A percentile compares a stretch with the other conserved stretches of the same genome.
Conservation (phyloP, 2,888 invertebrate genomes). For the Amphipyra tragopoginis region DNA sequence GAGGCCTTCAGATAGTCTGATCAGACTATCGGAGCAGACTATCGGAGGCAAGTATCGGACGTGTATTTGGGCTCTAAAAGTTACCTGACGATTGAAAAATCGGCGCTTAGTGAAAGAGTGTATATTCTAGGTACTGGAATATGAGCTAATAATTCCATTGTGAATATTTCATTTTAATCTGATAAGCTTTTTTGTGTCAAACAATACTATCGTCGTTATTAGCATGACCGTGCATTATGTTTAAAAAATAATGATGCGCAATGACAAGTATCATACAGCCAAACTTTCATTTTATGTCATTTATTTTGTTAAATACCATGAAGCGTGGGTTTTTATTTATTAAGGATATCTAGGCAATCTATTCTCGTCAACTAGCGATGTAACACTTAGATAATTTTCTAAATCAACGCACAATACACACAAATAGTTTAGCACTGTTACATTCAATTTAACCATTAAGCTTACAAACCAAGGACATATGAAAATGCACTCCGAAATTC, state of each 20-base stretch:
- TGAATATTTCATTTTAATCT: slow-evolving; percentile 2
- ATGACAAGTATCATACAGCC: slow-evolving; percentile 15
- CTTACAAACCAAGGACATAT: slow-evolving; percentile 57
- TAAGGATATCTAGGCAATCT: slow-evolving; percentile 40
- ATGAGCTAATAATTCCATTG: slow-evolving; percentile 18
- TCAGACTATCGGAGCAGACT: no score
- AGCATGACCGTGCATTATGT: slow-evolving; percentile 34
- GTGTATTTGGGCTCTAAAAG: no score
- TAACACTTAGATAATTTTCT: slow-evolving; percentile 55
- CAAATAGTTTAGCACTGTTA: slow-evolving; percentile 51
- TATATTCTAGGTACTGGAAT: no score
- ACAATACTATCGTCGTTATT: slow-evolving; percentile 20
- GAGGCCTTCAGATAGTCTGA: no score
- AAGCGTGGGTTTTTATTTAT: slow-evolving; percentile 28
- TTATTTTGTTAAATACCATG: slow-evolving; percentile 9
- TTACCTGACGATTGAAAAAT: no score
- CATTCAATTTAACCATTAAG: slow-evolving; percentile 51
- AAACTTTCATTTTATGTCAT: slow-evolving; percentile 38
- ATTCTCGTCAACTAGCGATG: slow-evolving; percentile 48
- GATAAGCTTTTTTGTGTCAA: slow-evolving; percentile 20
- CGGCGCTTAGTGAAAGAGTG: no score
- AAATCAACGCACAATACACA: slow-evolving; percentile 46
- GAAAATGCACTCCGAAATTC: slow-evolving; percentile 64
- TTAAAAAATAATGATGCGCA: slow-evolving; percentile 1
- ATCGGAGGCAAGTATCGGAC: no score